A percentile compares a stretch with the other conserved stretches of the same genome.
phyloP scores from a whole-genome alignment of 2,113 vertebrate genomes.

The Vidua macroura region DNA sequence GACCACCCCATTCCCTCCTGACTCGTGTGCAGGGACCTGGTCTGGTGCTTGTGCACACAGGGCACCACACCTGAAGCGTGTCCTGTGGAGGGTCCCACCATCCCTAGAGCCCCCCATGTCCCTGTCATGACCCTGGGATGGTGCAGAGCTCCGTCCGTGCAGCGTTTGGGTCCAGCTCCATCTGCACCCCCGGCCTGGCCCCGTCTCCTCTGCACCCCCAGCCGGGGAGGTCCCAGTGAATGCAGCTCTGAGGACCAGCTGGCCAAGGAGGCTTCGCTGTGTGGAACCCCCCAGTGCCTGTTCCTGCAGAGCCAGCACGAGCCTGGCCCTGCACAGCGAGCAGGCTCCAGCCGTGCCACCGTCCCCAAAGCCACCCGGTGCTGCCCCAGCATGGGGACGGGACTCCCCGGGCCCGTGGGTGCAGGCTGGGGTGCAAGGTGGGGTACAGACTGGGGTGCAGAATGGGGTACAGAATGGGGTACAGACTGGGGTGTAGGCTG shows the following conservation, averaged over 20 bases:
- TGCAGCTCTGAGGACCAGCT: background rate
- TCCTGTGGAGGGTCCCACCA: background rate
- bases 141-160: background rate
- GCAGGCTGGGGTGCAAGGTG: background rate
- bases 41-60: background rate
- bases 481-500: background rate
- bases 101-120: background rate
- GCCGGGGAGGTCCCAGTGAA: rapidly evolving
- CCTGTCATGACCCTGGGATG: rapidly evolving
- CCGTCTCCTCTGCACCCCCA: background rate
- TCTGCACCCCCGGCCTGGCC: too few relatives aligned
- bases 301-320: background rate
- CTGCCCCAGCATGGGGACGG: rapidly evolving
- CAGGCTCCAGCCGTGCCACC: rapidly evolving
- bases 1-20: background rate
- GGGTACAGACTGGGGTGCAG: too few relatives aligned
- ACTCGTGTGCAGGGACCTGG: rapidly evolving
- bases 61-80: background rate
- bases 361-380: rapidly evolving
- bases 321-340: background rate
- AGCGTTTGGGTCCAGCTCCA: background rate
- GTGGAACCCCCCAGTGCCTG: background rate
- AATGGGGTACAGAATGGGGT: too few relatives aligned
- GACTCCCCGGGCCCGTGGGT: rapidly evolving
- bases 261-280: background rate